Evolutionary conservation across 1,140 invertebrate species (phyloP).

Genomic region (Sarcophaga peregrina): DNA sequence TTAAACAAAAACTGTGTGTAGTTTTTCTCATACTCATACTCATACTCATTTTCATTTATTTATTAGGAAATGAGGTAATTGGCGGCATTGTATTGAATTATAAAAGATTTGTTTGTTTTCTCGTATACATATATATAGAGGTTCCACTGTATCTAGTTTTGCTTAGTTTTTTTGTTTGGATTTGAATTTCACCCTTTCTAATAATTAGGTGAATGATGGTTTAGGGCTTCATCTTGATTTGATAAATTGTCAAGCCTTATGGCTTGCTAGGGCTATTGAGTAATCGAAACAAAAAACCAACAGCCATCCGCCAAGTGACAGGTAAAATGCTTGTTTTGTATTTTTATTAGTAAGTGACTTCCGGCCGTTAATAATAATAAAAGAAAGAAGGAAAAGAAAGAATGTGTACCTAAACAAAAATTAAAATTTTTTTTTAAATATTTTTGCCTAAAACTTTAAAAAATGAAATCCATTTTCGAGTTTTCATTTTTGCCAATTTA

Average conservation of each 20-base stretch:
- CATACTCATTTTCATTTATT: too few species aligned
- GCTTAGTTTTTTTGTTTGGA: too few species aligned
- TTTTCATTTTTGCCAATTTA: too few species aligned
- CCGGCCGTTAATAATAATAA: background rate
- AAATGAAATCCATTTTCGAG: too few species aligned
- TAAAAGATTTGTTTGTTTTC: too few species aligned
- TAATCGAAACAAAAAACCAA: background rate
- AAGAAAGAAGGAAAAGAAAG: background rate
- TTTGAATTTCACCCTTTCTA: background rate
- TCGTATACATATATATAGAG: too few species aligned
- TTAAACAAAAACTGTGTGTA: background rate
- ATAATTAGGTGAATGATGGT: background rate
- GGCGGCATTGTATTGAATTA: too few species aligned
- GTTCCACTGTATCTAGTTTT: background rate
- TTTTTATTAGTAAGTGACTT: background rate
- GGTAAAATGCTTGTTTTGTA: background rate
- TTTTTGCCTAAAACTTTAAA: too few species aligned
- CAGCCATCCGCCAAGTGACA: background rate
- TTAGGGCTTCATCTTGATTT: slow-evolving; percentile 13
- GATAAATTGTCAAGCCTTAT: background rate
- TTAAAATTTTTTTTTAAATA: too few species aligned
- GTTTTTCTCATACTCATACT: background rate
- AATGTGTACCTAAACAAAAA: background rate
- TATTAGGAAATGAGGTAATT: too few species aligned
- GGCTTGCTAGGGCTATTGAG: background rate